Conservation (phyloP, 2,888 invertebrate genomes). For the Biston betularia region DNA sequence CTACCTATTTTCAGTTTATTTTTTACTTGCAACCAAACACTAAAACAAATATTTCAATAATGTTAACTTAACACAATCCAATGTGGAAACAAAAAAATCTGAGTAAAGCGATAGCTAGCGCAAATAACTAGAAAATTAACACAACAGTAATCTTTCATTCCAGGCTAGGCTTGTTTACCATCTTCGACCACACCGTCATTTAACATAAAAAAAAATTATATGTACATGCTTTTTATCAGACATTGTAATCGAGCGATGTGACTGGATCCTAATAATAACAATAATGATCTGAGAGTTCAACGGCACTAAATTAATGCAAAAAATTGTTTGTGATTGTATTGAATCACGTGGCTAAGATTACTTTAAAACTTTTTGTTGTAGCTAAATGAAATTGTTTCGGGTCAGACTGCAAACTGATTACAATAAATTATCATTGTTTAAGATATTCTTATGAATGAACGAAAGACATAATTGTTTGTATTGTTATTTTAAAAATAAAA, state of each 20-base stretch:
- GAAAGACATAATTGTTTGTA: background rate
- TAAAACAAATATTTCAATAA: no score
- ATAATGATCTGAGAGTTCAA: constrained; percentile 30
- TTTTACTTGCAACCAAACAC: no score
- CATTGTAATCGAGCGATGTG: constrained; percentile 3
- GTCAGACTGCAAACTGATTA: background rate
- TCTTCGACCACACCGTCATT: no score
- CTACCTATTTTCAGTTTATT: no score
- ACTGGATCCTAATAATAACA: background rate
- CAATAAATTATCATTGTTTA: background rate
- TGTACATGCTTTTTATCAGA: background rate
- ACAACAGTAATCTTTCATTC: no score
- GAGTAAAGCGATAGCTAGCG: no score
- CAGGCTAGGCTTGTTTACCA: no score
- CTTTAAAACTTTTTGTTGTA: constrained; percentile 3
- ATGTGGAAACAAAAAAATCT: no score
- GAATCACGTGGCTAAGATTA: constrained; percentile 11
- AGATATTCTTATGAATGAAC: constrained; percentile 1
- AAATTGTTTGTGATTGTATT: constrained; percentile 30
- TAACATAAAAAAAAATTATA: background rate
- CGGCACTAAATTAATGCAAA: constrained; percentile 34
- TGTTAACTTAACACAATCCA: no score
- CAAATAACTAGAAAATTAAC: no score
- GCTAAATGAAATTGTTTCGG: background rate
- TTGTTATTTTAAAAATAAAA: background rate